Base-by-base conservation (phyloP, 2,113 vertebrate genomes). In the Seriola rivoliana region DNA sequence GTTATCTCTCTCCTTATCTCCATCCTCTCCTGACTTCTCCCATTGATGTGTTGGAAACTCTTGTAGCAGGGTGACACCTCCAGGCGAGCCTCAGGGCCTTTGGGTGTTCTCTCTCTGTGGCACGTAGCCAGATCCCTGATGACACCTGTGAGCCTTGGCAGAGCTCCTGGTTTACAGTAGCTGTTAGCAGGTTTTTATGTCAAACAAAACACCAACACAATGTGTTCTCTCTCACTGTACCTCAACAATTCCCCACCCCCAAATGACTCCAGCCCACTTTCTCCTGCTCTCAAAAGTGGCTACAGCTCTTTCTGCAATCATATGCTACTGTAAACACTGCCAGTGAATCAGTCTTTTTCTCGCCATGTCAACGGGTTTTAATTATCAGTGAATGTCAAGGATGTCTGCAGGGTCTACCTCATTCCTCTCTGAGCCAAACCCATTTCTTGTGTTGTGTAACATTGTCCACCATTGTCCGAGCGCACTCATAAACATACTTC, bases 401-500 rank as follows among this genome's bases (percentile, higher is more conserved):
- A 90, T 88, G 87, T 91, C 89, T 89, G 88, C 79, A 40, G 86
- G 84, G 80, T 65, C 83, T 75, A 72, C 71, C 90, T 88, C 90
- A 58, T 81, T 76, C 82, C 88, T 90, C 85, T 88, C 83, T 3
- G 69, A 87, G 85, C 81, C 87, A 82, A 91, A 85, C 84, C 79
- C 78, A 75, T 93, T 91, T 89, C 93, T 93, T 93, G 89, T 90
- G 92, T 94, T 93, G 92, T 92, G 93, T 88, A 93, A 94, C 90
- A 82, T 54, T 25, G 78, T 71, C 80, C 82, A n/a, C 84, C 84
- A 85, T 92, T 93, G 91, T 94, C 85, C 71, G 4, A 69, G 83
- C 85, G 1, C 86, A 85, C 92, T 93, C 90, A 86, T 92, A 94
- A 93, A 93, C 90, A 93, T 90, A 91, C 93, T 94, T 92, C 91